Conservation (phyloP, 2,888 invertebrate genomes). For the Oxycera nigricornis region DNA sequence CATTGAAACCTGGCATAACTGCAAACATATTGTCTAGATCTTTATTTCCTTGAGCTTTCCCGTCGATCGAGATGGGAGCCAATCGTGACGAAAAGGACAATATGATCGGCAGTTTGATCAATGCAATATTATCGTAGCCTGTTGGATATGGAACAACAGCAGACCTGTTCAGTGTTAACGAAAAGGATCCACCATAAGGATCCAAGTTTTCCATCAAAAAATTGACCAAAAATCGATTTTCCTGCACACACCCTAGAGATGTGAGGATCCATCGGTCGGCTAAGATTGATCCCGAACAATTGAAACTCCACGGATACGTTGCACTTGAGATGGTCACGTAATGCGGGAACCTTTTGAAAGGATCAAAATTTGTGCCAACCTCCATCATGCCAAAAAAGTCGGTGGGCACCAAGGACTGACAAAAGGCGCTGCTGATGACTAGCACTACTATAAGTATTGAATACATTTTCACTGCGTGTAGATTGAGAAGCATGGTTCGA, state of each 20-base stretch:
- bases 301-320: too few relatives aligned
- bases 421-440: too few relatives aligned
- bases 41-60: background rate
- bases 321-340: slow-evolving; percentile 28
- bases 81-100: background rate
- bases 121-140: slow-evolving; percentile 1
- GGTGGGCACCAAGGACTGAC: too few relatives aligned
- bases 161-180: background rate
- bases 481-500: too few relatives aligned
- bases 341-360: slow-evolving; percentile 41
- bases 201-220: background rate
- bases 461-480: too few relatives aligned
- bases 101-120: background rate
- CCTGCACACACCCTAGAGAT: background rate
- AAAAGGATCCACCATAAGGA: background rate
- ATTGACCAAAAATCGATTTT: background rate
- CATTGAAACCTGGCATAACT: slow-evolving; percentile 43
- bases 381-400: too few relatives aligned
- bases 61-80: background rate
- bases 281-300: background rate
- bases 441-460: too few relatives aligned
- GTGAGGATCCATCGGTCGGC: background rate
- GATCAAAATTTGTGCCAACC: background rate
- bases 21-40: background rate
- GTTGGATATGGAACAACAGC: slow-evolving; percentile 13